Evolutionary conservation across 2,113 vertebrate genomes (phyloP).

Genomic region (Prionailurus bengalensis): DNA sequence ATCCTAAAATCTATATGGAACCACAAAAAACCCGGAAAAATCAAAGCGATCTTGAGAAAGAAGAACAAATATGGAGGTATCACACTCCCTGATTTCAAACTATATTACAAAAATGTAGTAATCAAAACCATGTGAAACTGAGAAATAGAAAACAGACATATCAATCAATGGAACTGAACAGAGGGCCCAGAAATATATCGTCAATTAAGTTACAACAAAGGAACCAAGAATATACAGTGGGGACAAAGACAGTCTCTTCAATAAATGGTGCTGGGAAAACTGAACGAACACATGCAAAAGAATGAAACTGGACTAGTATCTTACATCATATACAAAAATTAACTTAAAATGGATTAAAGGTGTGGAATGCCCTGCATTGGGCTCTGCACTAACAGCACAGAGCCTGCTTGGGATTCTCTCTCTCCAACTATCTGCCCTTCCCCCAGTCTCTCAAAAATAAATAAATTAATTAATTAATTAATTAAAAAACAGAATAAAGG

Average conservation of each 20-base stretch:
- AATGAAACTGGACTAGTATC: neutral
- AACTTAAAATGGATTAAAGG: neutral
- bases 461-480: too few species aligned
- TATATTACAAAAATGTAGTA: neutral
- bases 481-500: neutral
- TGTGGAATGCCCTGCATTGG: too few species aligned
- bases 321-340: neutral
- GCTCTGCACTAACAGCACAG: too few species aligned
- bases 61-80: neutral
- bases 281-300: neutral
- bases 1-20: neutral
- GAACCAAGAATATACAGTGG: neutral
- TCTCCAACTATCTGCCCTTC: too few species aligned
- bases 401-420: too few species aligned
- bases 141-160: neutral
- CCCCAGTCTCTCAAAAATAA: too few species aligned
- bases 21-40: neutral
- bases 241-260: neutral
- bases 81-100: neutral
- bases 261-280: neutral
- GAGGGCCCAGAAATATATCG: neutral
- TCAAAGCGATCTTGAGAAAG: neutral
- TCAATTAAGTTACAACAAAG: neutral
- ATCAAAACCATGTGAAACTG: neutral
- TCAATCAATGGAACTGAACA: neutral